Percentiles rank a stretch among this genome's conserved stretches.
Evolutionary conservation across 2,113 vertebrate genomes (phyloP).

Genomic region (Grus americana): DNA sequence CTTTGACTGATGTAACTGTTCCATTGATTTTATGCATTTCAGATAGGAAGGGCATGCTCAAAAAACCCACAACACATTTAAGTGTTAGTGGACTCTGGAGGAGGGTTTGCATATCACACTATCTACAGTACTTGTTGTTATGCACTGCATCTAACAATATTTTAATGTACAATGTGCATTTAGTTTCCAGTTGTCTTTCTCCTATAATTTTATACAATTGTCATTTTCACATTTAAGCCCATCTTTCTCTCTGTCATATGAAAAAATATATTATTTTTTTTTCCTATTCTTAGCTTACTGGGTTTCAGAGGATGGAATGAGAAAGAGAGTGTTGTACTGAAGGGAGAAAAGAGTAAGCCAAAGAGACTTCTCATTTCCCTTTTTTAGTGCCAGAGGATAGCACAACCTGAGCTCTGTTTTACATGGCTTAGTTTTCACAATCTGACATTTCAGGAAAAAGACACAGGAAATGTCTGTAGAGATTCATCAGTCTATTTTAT

Average conservation of each 20-base stretch:
- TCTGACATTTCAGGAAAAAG: neutral
- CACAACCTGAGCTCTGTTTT: neutral
- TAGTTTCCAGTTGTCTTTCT: neutral
- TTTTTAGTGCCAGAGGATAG: neutral
- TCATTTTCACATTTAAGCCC: neutral
- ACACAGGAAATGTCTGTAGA: neutral
- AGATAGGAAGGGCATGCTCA: neutral
- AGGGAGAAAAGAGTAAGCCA: neutral
- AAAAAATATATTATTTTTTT: neutral
- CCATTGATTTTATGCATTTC: neutral
- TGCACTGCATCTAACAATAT: rapidly evolving
- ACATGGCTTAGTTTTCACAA: neutral
- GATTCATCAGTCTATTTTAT: neutral
- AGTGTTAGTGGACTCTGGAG: neutral
- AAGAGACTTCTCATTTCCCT: neutral
- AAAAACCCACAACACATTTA: neutral
- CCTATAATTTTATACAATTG: neutral
- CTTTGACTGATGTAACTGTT: neutral
- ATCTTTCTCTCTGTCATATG: neutral
- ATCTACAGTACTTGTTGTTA: neutral
- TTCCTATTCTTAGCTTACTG: neutral
- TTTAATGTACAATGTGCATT: neutral
- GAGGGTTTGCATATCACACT: neutral
- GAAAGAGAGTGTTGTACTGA: neutral
- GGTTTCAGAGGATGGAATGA: neutral